Base-by-base conservation (phyloP, 2,113 vertebrate genomes). In the Myotis yumanensis region DNA sequence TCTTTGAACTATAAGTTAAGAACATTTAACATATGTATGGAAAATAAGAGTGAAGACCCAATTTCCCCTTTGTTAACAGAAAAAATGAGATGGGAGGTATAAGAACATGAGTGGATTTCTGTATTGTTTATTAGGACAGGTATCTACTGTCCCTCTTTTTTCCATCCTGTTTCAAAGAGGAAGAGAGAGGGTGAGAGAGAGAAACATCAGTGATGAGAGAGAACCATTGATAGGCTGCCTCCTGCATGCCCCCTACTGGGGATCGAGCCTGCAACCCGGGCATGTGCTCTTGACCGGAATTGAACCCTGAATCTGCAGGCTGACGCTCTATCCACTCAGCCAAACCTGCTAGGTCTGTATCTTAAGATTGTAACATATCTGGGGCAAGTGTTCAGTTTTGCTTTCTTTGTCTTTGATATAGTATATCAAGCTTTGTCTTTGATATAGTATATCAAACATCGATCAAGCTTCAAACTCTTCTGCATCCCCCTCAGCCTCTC, bases 361-460 rank as follows among this genome's bases (percentile, higher is more conserved):
- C 71, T 79, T 93, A 69, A 46, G 32, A 43, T 91, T 48, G 52
- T 69, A 93, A 57, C 75, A 48, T 92, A 83, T 86, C 40, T 86
- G 48, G 69, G 59, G 20, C n/a, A 88, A 43, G 46, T 37, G 37
- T 17, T 91, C 25, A 22, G 23, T 71, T 85, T 76, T 46, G 15
- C 51, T 64, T 46, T 66, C 37, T 91, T 68, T 89, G 51, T 84
- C 54, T 73, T 91, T 75, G 54, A 73, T 51, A 25, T 35, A 37
- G 37, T 86, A 46, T 11, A 69, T 23, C 30, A 54, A n/a, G 28
- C 77, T 90, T 86, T 89, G 51, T 84, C 54, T 73, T 91, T 75
- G 54, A 73, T 51, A 25, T 35, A 37, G 37, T 86, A 46, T 11
- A 69, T 23, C 30, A 54, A n/a, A n/a, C n/a, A n/a, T n/a, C n/a